Percentiles rank a stretch among this genome's conserved stretches.
Conservation (phyloP, 2,113 vertebrate genomes). For the Glaucomys volans region DNA sequence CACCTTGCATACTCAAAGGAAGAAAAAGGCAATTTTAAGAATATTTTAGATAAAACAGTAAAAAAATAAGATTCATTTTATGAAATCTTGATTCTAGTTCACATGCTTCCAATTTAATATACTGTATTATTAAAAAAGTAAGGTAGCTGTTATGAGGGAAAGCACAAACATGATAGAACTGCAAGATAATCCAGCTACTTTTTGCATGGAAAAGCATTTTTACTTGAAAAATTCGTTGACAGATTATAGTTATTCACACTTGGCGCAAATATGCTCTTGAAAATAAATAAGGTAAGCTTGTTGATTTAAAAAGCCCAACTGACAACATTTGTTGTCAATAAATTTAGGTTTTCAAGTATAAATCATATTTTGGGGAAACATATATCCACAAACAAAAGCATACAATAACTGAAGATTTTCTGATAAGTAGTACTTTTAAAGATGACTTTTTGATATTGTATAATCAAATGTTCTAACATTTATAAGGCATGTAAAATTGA, state of each 20-base stretch:
- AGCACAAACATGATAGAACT: neutral
- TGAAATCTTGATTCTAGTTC: neutral
- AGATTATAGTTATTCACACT: neutral
- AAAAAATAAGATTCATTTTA: neutral
- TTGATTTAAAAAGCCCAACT: neutral
- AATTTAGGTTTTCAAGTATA: constrained; percentile 4
- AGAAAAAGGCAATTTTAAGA: neutral
- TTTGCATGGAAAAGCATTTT: neutral
- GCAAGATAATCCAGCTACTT: neutral
- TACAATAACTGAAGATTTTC: neutral
- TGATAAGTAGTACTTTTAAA: neutral
- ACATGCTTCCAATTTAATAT: constrained; percentile 2
- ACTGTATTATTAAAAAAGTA: neutral
- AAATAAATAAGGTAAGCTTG: neutral
- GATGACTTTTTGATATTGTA: neutral
- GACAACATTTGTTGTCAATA: neutral
- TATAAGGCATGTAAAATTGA: neutral
- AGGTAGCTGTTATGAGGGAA: neutral
- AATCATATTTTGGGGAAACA: constrained; percentile 29
- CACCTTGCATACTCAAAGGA: neutral
- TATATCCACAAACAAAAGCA: neutral
- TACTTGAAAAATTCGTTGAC: neutral
- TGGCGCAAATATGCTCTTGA: neutral
- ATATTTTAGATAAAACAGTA: neutral
- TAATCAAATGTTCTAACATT: neutral